Evolutionary conservation across 2,888 invertebrate species (phyloP).

Genomic region (Opisthograptis luteolata): DNA sequence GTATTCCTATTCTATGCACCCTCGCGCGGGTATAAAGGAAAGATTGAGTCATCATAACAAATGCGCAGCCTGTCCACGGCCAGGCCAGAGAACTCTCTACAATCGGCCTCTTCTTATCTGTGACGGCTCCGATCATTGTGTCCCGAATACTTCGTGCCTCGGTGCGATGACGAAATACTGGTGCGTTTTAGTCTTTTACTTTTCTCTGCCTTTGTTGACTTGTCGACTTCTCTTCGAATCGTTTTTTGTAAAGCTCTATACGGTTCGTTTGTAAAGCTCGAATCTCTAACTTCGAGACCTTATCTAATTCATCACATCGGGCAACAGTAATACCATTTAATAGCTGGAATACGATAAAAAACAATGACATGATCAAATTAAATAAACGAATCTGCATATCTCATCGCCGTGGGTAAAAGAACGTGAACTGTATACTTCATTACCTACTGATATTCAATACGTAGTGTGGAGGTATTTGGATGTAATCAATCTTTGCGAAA

Average conservation of each 20-base stretch:
- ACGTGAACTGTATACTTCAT: constrained; percentile 6
- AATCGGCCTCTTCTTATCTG: constrained; percentile 78
- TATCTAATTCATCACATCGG: constrained; percentile 74
- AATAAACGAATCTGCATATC: constrained; percentile 39
- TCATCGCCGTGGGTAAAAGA: constrained; percentile 29
- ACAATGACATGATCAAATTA: constrained; percentile 47
- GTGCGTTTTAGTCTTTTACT: constrained; percentile 74
- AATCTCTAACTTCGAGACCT: constrained; percentile 70
- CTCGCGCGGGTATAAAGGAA: constrained; percentile 71
- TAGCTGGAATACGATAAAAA: constrained; percentile 47
- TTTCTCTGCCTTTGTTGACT: constrained; percentile 74
- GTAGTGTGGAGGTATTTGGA: constrained; percentile 42
- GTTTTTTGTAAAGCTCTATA: constrained; percentile 74
- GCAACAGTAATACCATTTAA: constrained; percentile 48
- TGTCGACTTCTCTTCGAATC: constrained; percentile 72
- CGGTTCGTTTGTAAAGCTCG: constrained; percentile 69
- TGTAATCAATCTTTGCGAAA: constrained; percentile 67
- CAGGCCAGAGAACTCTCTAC: constrained; percentile 71
- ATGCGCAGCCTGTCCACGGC: constrained; percentile 67
- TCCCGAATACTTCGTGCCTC: constrained; percentile 72
- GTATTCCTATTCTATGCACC: constrained; percentile 49
- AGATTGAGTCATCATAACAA: constrained; percentile 83
- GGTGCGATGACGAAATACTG: constrained; percentile 72
- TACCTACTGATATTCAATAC: constrained; percentile 32
- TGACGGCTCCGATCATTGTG: constrained; percentile 78